A percentile compares a stretch with the other conserved stretches of the same genome.
phyloP scores from a whole-genome alignment of 1,140 invertebrate genomes.

The Lanistes nyassanus region DNA sequence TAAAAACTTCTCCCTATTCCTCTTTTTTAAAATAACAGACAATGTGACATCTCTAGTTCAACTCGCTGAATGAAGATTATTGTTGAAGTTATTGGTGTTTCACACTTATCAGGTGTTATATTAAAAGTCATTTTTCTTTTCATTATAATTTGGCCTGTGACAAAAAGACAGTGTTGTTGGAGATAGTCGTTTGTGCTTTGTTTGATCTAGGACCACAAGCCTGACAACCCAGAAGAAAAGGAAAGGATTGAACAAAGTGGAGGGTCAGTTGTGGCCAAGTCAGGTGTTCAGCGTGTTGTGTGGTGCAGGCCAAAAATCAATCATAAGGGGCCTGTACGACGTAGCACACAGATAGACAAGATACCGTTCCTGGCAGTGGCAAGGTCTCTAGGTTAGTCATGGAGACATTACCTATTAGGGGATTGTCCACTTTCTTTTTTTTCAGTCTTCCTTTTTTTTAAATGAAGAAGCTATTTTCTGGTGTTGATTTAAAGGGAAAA shows the following conservation, averaged over 20 bases:
- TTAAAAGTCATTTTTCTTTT: too few species aligned
- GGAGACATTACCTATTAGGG: too few species aligned
- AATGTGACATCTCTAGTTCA: too few species aligned
- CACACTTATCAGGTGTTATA: too few species aligned
- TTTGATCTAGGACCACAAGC: constrained; percentile 84
- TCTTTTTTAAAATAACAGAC: too few species aligned
- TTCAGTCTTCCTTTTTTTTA: not conserved
- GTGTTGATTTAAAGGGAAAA: not conserved
- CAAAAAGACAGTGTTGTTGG: too few species aligned
- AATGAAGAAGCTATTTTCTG: not conserved
- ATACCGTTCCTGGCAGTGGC: constrained; percentile 97
- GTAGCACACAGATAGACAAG: constrained; percentile 80
- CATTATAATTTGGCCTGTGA: too few species aligned
- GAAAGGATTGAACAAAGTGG: constrained; percentile 83
- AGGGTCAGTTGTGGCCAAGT: constrained; percentile 85
- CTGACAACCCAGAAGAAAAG: constrained; percentile 88
- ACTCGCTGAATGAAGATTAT: too few species aligned
- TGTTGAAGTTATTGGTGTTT: too few species aligned
- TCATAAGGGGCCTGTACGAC: constrained; percentile 70
- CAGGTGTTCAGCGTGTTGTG: constrained; percentile 93
- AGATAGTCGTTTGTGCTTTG: too few species aligned
- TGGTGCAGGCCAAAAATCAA: constrained; percentile 89
- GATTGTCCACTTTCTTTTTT: not conserved
- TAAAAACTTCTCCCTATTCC: too few species aligned
- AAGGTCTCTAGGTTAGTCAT: constrained; percentile 80